Evolutionary conservation across 2,888 invertebrate species (phyloP).

Genomic region (Agrotis exclamationis): DNA sequence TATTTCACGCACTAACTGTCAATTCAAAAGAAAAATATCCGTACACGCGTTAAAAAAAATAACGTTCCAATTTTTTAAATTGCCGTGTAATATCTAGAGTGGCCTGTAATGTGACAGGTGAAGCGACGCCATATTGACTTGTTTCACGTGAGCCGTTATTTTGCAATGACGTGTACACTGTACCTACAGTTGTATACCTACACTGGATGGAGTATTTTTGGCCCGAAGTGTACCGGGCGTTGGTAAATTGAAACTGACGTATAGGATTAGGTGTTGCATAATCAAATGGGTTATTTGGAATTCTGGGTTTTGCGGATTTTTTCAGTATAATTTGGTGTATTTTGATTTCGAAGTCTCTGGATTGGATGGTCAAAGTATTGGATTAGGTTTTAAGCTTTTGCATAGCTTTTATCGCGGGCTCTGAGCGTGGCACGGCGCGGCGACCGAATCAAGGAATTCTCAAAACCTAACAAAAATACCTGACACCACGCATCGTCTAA

Average conservation of each 20-base stretch:
- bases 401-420: no score
- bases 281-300: conserved; percentile 16
- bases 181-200: background rate
- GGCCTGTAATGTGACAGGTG: conserved; percentile 68
- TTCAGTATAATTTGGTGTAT: background rate
- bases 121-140: conserved; percentile 62
- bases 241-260: conserved; percentile 45
- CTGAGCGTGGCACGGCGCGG: no score
- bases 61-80: conserved; percentile 61
- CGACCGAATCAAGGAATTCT: no score
- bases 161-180: conserved; percentile 38
- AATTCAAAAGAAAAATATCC: conserved; percentile 39
- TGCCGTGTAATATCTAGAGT: conserved; percentile 66
- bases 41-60: conserved; percentile 47
- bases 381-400: no score
- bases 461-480: no score
- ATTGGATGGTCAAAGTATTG: no score
- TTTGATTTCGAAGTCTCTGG: no score
- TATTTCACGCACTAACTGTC: conserved; percentile 25
- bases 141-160: conserved; percentile 36
- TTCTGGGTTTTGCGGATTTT: conserved; percentile 6
- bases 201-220: conserved; percentile 31
- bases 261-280: conserved; percentile 21
- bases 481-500: no score
- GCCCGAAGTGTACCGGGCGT: conserved; percentile 19